Conservation (phyloP, 2,113 vertebrate genomes). For the Hepsetus odoe region DNA sequence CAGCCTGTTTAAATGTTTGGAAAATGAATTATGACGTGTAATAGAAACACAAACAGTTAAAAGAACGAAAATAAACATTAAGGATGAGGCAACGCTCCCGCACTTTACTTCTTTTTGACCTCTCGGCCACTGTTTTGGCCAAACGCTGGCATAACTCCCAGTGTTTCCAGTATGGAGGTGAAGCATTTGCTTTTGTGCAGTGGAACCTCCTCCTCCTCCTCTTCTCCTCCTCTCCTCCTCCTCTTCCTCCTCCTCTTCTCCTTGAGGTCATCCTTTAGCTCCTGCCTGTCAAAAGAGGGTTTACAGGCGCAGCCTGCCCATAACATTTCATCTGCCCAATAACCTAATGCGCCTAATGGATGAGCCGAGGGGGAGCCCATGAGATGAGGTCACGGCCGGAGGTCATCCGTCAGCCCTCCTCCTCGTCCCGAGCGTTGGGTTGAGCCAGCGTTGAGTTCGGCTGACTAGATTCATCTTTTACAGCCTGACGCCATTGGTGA, state of each 20-base stretch:
- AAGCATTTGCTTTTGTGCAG: constrained; percentile 1
- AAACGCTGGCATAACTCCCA: no score
- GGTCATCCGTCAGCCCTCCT: constrained; percentile 28
- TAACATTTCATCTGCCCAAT: constrained; percentile 39
- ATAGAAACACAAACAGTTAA: no score
- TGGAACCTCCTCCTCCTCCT: constrained; percentile 1
- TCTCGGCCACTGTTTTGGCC: no score
- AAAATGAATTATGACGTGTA: no score
- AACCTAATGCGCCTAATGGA: constrained; percentile 38
- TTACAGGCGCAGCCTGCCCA: constrained; percentile 45
- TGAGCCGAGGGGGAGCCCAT: constrained; percentile 57
- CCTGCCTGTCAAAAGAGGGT: constrained; percentile 33
- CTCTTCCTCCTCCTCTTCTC: background rate
- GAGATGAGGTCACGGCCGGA: constrained; percentile 51
- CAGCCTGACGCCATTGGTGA: constrained; percentile 9
- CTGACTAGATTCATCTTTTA: constrained; percentile 44
- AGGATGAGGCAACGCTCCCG: no score
- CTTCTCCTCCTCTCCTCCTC: background rate
- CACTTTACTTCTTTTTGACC: no score
- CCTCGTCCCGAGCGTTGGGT: constrained; percentile 51
- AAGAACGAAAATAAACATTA: no score
- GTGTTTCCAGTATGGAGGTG: no score
- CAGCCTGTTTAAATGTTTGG: no score
- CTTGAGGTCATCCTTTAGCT: constrained; percentile 34
- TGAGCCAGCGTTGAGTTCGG: constrained; percentile 36